Base-by-base conservation (phyloP, 2,797 vertebrate genomes). In the Lepus townsendii region DNA sequence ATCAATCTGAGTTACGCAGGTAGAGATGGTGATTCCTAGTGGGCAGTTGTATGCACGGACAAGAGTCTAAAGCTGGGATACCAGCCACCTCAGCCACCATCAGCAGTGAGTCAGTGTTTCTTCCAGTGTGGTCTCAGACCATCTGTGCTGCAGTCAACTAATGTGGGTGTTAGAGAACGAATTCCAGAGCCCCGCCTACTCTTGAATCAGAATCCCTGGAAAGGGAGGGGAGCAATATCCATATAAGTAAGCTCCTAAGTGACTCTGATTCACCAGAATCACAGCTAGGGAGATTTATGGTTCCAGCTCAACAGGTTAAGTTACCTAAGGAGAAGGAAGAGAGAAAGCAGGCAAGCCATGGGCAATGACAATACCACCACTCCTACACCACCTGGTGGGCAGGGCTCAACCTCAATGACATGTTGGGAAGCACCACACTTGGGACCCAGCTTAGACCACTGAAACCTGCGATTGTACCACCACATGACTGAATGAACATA, bases 91-190 rank as follows among this genome's bases (percentile, higher is more conserved):
- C 91, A 71, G 69, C 57, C 71, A 42, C 57, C 75, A 16, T 83
- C 77, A 95, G 27, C 57, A 38, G 32, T 95, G 94, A 96, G 88
- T 96, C 97, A 97, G 73, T 96, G 93, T 96, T 96, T 96, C 90
- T 63, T 83, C 12, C 89, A 93, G 84, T 66, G 94, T 69, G 35
- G 22, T 83, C 94, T 88, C 82, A 96, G 57, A 86, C 94, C 93
- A 93, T 92, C 93, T 96, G 90, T 72, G 93, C 90, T 94, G 90
- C 82, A 83, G 66, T 94, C 90, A 96, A 97, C 84, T 54, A 94
- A 91, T 76, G 76, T 93, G 72, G 68, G 76, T 84, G 77, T 92
- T 72, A 72, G 72, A 65, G 32, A 78, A 63, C 76, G 80, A 88
- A 77, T 42, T 62, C 77, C 89, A 91, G 91, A 95, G 82, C 32